Evolutionary conservation across 2,888 invertebrate species (phyloP).

Genomic region (Drosophila melanosoma): DNA sequence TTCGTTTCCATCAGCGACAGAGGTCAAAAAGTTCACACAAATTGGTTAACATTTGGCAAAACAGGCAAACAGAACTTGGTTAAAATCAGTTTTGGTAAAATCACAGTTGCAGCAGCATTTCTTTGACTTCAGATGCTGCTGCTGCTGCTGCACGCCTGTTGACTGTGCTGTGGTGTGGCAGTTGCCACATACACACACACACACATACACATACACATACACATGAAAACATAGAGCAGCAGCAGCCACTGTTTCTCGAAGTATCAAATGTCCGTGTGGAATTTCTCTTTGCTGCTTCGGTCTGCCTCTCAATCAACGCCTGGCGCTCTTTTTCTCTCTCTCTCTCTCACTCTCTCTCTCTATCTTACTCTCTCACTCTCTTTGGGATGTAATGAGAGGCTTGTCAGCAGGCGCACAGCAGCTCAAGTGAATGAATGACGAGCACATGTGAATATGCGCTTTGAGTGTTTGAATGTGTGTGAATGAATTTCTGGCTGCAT

Average conservation of each 20-base stretch:
- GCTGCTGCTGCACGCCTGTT: conserved; percentile 34
- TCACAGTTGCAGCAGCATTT: conserved; percentile 24
- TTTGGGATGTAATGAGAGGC: conserved; percentile 58
- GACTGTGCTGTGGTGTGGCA: not conserved
- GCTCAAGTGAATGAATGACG: conserved; percentile 30
- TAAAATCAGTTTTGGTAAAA: conserved; percentile 20
- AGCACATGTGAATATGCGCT: conserved; percentile 5
- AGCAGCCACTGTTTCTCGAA: conserved; percentile 33
- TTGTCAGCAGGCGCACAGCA: conserved; percentile 37
- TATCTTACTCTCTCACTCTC: conserved; percentile 10
- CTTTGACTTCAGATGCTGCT: conserved; percentile 13
- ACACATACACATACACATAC: conserved; percentile 1
- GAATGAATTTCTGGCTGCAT: conserved; percentile 18
- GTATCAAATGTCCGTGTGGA: conserved; percentile 55
- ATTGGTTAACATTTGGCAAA: conserved; percentile 20
- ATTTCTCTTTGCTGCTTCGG: conserved; percentile 18
- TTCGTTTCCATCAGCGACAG: not conserved
- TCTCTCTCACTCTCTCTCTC: conserved; percentile 6
- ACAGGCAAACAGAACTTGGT: conserved; percentile 33
- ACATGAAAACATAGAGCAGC: conserved; percentile 13
- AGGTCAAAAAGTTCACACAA: conserved; percentile 10
- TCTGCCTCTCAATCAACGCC: not conserved
- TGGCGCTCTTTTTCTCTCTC: not conserved
- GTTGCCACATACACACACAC: not conserved
- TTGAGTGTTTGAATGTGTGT: conserved; percentile 9